Evolutionary conservation across 1,140 invertebrate species (phyloP), one percentile per base, ranked within the genome.

Genomic region (Glomeris maerens): DNA sequence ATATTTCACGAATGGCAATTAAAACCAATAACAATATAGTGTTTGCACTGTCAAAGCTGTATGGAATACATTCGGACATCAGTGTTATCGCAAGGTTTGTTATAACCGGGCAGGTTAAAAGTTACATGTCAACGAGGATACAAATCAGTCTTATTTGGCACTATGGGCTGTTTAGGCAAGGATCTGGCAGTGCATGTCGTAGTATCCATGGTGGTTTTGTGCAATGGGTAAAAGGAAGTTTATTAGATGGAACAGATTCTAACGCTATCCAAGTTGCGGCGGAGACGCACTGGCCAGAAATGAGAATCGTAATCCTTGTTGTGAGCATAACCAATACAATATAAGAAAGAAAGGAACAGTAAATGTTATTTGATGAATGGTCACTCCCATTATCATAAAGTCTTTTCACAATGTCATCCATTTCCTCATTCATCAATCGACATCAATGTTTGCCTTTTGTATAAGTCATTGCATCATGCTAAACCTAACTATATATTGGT

Each of bases 111-210:
- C 46, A 3, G 23, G n/a, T n/a, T n/a, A n/a, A n/a, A n/a, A n/a
- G n/a, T n/a, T n/a, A n/a, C n/a, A n/a, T n/a, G n/a, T n/a, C n/a
- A n/a, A n/a, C n/a, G n/a, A n/a, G n/a, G n/a, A n/a, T 40, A 25
- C 10, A 29, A 17, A 45, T 52, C 23, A 3, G 23, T 54, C 2
- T 17, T 42, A 5, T 5, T 42, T 42, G 20, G 40, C 17, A 36
- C 17, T 36, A 36, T 13, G 10, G 45, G 10, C 27, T 58, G n/a
- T 53, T 26, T 31, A 65, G 72, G 51, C 66, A 77, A 54, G 95
- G 95, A 21, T 96, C 92, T 45, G 96, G 95, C 7, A 95, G 89
- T 64, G 95, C 95, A 1, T 98, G 94, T 67, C 75, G 96, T 42
- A 98, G 94, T 70, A 69, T 96, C 17, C 80, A 80, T 61, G 92